Evolutionary conservation across 2,113 vertebrate genomes (phyloP).

Genomic region (Pantherophis guttatus): DNA sequence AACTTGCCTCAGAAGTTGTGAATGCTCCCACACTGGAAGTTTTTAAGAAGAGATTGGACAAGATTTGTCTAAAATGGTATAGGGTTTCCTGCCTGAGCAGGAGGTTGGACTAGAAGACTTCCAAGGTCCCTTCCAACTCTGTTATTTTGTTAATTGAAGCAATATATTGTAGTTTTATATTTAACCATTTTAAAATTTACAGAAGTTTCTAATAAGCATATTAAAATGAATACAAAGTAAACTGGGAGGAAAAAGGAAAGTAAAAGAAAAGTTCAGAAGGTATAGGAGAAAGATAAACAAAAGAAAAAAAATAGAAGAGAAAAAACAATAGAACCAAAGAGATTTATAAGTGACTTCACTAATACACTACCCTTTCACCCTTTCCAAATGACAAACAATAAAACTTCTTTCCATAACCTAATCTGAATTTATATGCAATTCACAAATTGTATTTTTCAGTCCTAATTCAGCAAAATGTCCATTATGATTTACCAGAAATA

Average conservation of each 20-base stretch:
- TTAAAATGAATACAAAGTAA: not conserved
- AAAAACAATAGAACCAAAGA: not conserved
- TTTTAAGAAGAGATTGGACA: too few relatives aligned
- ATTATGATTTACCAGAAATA: not conserved
- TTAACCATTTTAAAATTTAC: not conserved
- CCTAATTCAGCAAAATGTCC: not conserved
- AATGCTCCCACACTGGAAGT: too few relatives aligned
- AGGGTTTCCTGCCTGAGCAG: too few relatives aligned
- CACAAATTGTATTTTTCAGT: not conserved
- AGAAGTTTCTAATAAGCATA: not conserved
- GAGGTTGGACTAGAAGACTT: too few relatives aligned
- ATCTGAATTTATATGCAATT: not conserved
- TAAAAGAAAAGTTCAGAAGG: too few relatives aligned
- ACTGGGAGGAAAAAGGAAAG: not conserved
- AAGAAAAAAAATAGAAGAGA: not conserved
- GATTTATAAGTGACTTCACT: not conserved
- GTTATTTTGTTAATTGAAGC: not conserved
- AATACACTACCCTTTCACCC: not conserved
- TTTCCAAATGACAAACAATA: not conserved
- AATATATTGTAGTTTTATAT: not conserved
- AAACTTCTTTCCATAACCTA: not conserved
- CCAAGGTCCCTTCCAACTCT: too few relatives aligned
- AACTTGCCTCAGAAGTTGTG: too few relatives aligned
- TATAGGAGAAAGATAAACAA: not conserved
- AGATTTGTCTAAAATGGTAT: too few relatives aligned